A percentile compares a stretch with the other conserved stretches of the same genome.
Evolutionary conservation across 1,140 invertebrate genomes (phyloP).

Genomic region (Chrysopa pallens): DNA sequence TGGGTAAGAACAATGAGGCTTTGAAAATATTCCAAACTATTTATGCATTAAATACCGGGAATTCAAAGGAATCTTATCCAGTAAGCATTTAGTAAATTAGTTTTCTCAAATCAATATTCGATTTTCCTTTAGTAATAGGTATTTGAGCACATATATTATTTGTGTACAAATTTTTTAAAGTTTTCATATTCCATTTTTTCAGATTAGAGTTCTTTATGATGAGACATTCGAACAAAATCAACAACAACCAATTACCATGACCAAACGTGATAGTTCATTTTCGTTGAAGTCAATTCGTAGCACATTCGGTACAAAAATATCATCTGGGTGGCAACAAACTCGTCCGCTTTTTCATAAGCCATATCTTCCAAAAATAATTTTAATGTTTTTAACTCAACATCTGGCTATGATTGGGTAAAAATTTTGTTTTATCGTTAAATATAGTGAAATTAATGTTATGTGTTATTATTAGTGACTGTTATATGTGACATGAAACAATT

Average conservation of each 20-base stretch:
- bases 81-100: slow-evolving; percentile 23
- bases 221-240: slow-evolving; percentile 1
- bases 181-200: neutral
- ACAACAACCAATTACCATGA: neutral
- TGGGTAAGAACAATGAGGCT: slow-evolving; percentile 47
- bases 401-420: neutral
- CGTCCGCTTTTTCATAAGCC: neutral
- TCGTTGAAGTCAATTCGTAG: too few species aligned
- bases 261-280: neutral
- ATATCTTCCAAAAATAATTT: neutral
- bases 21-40: slow-evolving; percentile 36
- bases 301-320: neutral
- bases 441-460: too few species aligned
- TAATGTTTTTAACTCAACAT: neutral
- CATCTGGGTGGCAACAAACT: neutral
- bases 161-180: neutral
- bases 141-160: neutral
- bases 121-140: neutral
- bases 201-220: neutral
- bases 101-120: slow-evolving; percentile 6
- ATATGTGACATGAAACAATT: too few species aligned
- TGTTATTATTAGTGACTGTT: too few species aligned
- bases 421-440: too few species aligned
- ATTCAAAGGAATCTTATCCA: slow-evolving; percentile 37
- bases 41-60: slow-evolving; percentile 39